Evolutionary conservation across 2,113 vertebrate genomes (phyloP), one percentile per base, ranked within the genome.

Genomic region (Ciconia boyciana): DNA sequence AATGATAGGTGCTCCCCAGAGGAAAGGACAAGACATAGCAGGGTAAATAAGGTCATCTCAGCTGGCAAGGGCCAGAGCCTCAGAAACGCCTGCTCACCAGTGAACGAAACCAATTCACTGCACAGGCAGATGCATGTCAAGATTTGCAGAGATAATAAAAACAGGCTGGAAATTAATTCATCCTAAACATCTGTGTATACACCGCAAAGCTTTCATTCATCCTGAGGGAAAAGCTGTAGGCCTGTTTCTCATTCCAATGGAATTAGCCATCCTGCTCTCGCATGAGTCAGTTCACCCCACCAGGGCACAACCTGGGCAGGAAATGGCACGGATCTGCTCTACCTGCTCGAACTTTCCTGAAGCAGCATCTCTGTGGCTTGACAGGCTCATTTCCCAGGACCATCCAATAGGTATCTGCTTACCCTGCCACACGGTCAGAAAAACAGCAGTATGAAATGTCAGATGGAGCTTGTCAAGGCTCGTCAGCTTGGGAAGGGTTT

Each of bases 301-400:
- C 62, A 69, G 64, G 51, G 26, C 39, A 89, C 22, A 82, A 5
- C 34, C 29, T 15, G 25, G 19, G 26, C 48, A 58, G 24, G 18
- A 60, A 78, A 44, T 1, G 5, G 34, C 34, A 55, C 0, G 0
- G 1, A 43, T 60, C 25, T 46, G 2, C 17, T 54, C 39, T 65
- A 48, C 18, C 16, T 6, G 2, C 29, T 21, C 58, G 65, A 57
- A 55, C 16, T 61, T 61, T 41, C 49, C 52, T 7, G 8, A 58
- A 89, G 36, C 43, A 75, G 52, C 8, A 74, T 9, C 34, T 43
- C 10, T 46, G 51, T 12, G 13, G 8, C 13, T 62, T 75, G 34
- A 39, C 43, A 60, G 54, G 15, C 26, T 72, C 26, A 5, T 55
- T 71, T 79, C 43, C n/a, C 20, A 43, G 52, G 19, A 54, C 34